phyloP scores from a whole-genome alignment of 2,797 vertebrate genomes.

The Myiotriccus ornatus region DNA sequence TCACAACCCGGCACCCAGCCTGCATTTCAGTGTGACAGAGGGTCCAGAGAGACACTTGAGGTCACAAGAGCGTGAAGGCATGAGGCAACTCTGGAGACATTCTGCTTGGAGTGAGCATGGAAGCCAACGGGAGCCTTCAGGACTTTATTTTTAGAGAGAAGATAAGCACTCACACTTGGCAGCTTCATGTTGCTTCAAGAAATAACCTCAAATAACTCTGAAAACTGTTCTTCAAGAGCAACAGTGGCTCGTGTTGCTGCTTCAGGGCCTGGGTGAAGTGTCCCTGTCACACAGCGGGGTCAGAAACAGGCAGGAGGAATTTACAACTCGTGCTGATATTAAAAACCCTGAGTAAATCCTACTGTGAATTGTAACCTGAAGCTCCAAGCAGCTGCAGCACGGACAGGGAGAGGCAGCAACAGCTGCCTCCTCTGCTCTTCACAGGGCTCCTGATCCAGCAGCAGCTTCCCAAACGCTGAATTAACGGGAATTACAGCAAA shows the following conservation, averaged over 20 bases:
- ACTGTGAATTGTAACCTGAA: not conserved
- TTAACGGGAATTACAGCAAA: not conserved
- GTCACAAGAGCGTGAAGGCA: not conserved
- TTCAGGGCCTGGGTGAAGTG: not conserved
- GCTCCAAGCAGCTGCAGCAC: not conserved
- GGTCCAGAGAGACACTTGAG: not conserved
- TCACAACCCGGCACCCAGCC: not conserved
- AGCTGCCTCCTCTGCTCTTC: not conserved
- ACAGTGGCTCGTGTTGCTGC: rapidly evolving
- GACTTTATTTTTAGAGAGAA: not conserved
- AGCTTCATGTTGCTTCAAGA: not conserved
- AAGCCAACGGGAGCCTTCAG: not conserved
- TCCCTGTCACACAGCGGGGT: rapidly evolving
- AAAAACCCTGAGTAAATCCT: not conserved
- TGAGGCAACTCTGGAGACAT: not conserved
- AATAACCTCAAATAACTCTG: not conserved
- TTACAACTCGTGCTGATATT: not conserved
- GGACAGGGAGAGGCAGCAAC: not conserved
- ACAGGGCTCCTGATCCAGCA: not conserved
- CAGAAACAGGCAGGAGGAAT: not conserved
- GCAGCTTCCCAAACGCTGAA: not conserved
- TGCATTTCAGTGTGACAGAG: not conserved
- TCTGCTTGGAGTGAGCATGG: not conserved
- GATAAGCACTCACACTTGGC: not conserved
- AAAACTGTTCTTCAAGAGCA: not conserved